These are phyloP conservation scores for Mesitornis unicolor DNA, from an alignment of 2,113 vertebrate genomes.

Conservation along the genomic window DNA sequence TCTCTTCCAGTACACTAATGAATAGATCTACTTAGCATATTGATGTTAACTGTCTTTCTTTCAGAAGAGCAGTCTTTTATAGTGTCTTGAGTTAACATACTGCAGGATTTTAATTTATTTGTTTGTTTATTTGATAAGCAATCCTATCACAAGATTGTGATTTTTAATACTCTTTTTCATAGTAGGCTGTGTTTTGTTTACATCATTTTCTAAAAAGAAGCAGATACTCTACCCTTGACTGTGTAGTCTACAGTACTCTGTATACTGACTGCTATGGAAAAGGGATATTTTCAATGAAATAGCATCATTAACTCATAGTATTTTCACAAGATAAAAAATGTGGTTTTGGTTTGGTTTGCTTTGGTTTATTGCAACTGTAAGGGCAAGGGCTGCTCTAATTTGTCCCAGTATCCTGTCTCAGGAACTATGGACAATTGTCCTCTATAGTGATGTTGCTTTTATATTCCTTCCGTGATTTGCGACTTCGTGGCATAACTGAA, in stretches of 20 bases:
- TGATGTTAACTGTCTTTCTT: background rate
- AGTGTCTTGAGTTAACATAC: background rate
- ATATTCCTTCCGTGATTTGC: background rate
- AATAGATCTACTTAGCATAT: background rate
- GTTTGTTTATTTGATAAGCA: background rate
- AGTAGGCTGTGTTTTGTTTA: background rate
- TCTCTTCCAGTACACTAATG: background rate
- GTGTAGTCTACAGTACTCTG: background rate
- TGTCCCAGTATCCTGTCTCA: background rate
- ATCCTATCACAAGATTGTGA: background rate
- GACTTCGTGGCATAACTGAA: background rate
- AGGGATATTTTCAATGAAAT: background rate
- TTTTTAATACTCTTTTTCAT: background rate
- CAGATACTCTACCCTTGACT: background rate
- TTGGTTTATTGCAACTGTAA: background rate
- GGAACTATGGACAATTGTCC: background rate
- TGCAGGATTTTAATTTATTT: background rate
- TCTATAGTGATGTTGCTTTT: background rate
- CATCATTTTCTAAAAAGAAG: background rate
- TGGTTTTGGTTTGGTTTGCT: background rate
- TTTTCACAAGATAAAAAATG: background rate
- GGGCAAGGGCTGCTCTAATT: background rate
- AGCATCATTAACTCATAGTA: background rate
- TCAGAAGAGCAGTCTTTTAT: background rate
- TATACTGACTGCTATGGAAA: background rate